Conservation (phyloP, 2,888 invertebrate species). For the Pristionchus mayeri region DNA sequence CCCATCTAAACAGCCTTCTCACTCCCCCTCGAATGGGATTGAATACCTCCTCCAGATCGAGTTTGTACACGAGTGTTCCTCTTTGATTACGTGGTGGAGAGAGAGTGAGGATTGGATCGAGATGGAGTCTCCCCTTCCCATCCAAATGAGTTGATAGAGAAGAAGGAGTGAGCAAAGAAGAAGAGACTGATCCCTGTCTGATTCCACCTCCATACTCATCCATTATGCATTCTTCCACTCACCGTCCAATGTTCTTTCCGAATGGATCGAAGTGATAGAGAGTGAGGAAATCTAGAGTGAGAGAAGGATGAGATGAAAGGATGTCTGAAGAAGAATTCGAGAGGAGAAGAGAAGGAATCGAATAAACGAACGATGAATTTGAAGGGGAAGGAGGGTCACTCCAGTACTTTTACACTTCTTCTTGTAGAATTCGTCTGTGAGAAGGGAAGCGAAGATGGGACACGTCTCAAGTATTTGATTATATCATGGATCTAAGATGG, state of each 20-base stretch:
- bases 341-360: neutral
- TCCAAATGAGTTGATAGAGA: neutral
- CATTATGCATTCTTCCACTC: neutral
- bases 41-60: slow-evolving; percentile 22
- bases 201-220: neutral
- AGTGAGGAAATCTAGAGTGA: slow-evolving; percentile 35
- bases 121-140: neutral
- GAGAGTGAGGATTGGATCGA: slow-evolving; percentile 7
- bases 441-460: neutral
- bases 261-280: slow-evolving; percentile 38
- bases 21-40: neutral
- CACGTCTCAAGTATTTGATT: neutral
- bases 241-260: slow-evolving; percentile 28
- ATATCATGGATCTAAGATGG: neutral
- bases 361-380: neutral
- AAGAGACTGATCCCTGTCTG: neutral
- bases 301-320: neutral
- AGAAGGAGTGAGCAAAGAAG: neutral
- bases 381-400: neutral
- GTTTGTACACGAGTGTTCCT: neutral
- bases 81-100: neutral
- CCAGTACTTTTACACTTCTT: neutral
- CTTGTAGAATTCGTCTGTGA: neutral
- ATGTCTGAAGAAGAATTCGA: neutral
- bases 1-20: slow-evolving; percentile 19